Conservation (phyloP, 2,797 vertebrate genomes). For the Anas bahamensis region DNA sequence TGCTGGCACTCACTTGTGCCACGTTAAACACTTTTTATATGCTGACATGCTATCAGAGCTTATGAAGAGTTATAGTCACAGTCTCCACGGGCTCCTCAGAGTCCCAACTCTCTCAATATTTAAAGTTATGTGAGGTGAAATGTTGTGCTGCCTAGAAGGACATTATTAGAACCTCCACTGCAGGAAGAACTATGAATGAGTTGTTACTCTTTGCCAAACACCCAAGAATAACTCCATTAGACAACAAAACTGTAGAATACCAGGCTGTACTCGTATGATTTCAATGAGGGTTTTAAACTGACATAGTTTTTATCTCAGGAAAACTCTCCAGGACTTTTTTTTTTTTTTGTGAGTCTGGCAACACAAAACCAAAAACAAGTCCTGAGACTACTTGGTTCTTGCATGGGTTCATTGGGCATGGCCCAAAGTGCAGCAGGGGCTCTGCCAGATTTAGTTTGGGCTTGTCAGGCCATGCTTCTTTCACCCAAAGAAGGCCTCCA, state of each 20-base stretch:
- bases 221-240: neutral
- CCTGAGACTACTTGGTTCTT: neutral
- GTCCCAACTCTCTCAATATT: neutral
- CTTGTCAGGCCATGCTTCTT: neutral
- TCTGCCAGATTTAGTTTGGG: neutral
- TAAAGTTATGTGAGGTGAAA: neutral
- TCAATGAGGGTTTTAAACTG: neutral
- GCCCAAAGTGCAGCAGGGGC: neutral
- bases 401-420: neutral
- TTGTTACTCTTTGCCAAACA: neutral
- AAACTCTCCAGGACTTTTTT: neutral
- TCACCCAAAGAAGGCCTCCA: neutral
- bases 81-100: neutral
- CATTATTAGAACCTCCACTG: neutral
- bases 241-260: neutral
- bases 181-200: neutral
- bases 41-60: neutral
- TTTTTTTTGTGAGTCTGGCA: neutral
- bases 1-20: neutral
- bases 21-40: neutral
- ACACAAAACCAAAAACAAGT: neutral
- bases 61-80: neutral
- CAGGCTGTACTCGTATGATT: neutral
- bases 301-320: neutral
- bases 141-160: neutral